Evolutionary conservation across 2,888 invertebrate species (phyloP).

Genomic region (Agonopterix heracliana): DNA sequence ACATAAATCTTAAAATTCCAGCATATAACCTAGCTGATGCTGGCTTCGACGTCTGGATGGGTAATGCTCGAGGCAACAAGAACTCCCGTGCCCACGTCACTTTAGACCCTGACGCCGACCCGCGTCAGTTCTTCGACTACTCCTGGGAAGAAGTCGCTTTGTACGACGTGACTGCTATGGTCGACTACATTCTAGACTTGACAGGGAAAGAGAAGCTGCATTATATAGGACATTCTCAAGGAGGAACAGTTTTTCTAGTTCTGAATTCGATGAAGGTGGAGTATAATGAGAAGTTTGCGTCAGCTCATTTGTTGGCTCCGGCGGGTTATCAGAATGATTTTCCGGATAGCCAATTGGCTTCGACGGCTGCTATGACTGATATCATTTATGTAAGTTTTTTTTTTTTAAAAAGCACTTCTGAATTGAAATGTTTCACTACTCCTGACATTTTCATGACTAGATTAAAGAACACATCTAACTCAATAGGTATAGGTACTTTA

Average conservation of each 20-base stretch:
- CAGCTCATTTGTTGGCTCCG: slow-evolving; percentile 51
- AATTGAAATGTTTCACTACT: no score
- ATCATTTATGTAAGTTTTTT: slow-evolving; percentile 42
- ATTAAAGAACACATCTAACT: no score
- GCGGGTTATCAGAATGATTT: slow-evolving; percentile 47
- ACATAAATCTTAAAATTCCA: slow-evolving; percentile 31
- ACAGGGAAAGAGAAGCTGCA: slow-evolving; percentile 42
- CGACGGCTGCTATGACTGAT: slow-evolving; percentile 27
- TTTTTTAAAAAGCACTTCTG: not conserved
- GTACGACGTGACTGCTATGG: slow-evolving; percentile 47
- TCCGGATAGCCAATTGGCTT: slow-evolving; percentile 25
- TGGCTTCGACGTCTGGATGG: slow-evolving; percentile 88
- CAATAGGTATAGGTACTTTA: no score
- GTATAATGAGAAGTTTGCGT: slow-evolving; percentile 46
- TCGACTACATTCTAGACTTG: slow-evolving; percentile 37
- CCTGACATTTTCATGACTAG: no score
- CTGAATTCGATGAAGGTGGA: slow-evolving; percentile 41
- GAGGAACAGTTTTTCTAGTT: slow-evolving; percentile 49
- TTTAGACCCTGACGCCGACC: slow-evolving; percentile 41
- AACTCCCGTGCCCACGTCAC: slow-evolving; percentile 78
- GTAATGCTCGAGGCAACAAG: slow-evolving; percentile 86
- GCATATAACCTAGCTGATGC: slow-evolving; percentile 80
- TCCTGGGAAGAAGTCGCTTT: slow-evolving; percentile 55
- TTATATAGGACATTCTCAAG: slow-evolving; percentile 64
- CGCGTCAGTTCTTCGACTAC: slow-evolving; percentile 48